These are phyloP conservation scores for Drosophila teissieri DNA, from an alignment of 1,140 invertebrate species.

Conservation along the genomic window DNA sequence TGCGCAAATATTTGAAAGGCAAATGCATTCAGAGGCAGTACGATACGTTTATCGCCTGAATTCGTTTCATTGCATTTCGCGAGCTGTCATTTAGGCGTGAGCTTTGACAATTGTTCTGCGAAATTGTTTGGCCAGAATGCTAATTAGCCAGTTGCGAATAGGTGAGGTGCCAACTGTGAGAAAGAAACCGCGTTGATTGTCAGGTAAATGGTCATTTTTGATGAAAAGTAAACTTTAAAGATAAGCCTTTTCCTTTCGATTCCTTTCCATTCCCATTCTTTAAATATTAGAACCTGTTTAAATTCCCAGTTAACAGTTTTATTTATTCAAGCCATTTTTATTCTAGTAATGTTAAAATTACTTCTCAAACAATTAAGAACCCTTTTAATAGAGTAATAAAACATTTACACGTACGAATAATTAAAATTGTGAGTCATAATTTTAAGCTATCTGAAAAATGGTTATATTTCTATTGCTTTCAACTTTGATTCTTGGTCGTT, in stretches of 20 bases:
- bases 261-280: not conserved
- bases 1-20: constrained; percentile 29
- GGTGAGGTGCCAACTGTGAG: not conserved
- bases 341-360: not conserved
- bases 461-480: too few species aligned
- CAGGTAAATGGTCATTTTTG: not conserved
- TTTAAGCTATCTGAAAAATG: not conserved
- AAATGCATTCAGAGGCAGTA: constrained; percentile 26
- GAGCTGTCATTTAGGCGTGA: constrained; percentile 42
- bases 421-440: not conserved
- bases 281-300: not conserved
- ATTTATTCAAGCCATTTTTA: not conserved
- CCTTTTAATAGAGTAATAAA: not conserved
- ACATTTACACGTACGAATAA: not conserved
- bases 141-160: constrained; percentile 17
- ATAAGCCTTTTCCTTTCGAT: too few species aligned
- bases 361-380: not conserved
- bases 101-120: constrained; percentile 32
- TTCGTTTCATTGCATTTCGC: constrained; percentile 32
- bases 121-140: constrained; percentile 35
- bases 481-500: not conserved
- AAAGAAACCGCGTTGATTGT: not conserved
- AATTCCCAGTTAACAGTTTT: too few species aligned
- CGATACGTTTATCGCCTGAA: constrained; percentile 10
- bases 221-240: not conserved